Evolutionary conservation across 2,888 invertebrate species (phyloP), one percentile per base, ranked within the genome.

Genomic region (Metalampra italica): DNA sequence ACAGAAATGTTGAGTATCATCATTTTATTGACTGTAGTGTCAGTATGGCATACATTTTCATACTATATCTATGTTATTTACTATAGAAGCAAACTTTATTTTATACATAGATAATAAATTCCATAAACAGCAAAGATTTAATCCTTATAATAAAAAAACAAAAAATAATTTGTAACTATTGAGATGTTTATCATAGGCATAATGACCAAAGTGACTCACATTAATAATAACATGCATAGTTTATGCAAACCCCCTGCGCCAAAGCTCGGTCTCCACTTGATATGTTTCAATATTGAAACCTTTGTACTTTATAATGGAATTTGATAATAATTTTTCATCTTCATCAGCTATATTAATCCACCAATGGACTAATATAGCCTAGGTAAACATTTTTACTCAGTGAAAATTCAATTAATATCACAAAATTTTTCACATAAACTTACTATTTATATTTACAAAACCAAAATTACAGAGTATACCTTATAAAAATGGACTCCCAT

Each of bases 21-120:
- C 53, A 53, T 54, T 57, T 75, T 74, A 76, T 70, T 74, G 69
- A 75, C 72, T 66, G 65, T 76, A 70, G 66, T 57, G 62, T 64
- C 60, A 67, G 62, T 75, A 76, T 77, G 74, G 72, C 77, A 75
- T 78, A 78, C 68, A 75, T 63, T 62, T 64, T 29, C 15, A 32
- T 30, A 13, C 29, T 38, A 29, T 59, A 62, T 55, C 57, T 71
- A 74, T 59, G 55, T 50, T 63, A 53, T 60, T 68, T 64, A 57
- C 53, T 61, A 51, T 55, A 55, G 13, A 38, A 29, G 8, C 8
- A 54, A 52, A 59, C 57, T 22, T 22, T 22, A 22, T 22, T 22
- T 22, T 22, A 22, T 22, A 22, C 22, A 29, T 45, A 45, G 36
- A 30, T 43, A 34, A 45, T 49, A n/a, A 45, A 7, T 40, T 45